Conservation (phyloP, 2,888 invertebrate genomes). For the Latheticus oryzae region DNA sequence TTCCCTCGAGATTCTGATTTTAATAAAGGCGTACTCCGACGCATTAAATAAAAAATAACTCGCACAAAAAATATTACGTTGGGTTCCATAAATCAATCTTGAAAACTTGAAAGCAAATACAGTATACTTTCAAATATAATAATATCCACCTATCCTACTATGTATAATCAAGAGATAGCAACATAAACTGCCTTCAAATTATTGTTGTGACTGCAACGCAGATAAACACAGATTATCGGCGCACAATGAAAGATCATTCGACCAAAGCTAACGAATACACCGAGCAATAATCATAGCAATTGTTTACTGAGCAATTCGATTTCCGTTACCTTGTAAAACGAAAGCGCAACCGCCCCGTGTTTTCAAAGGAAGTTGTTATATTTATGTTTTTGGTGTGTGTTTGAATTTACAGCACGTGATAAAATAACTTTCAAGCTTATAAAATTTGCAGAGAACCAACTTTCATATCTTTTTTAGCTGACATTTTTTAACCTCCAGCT, state of each 20-base stretch:
- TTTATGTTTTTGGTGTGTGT: too few relatives aligned
- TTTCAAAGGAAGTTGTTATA: too few relatives aligned
- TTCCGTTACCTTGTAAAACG: constrained; percentile 27
- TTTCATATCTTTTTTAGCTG: too few relatives aligned
- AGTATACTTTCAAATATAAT: background rate
- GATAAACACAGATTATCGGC: constrained; percentile 28
- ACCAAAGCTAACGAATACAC: constrained; percentile 22
- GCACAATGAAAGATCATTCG: constrained; percentile 9
- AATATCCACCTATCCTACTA: background rate
- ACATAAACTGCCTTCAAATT: constrained; percentile 6
- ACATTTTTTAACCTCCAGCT: too few relatives aligned
- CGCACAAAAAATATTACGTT: constrained; percentile 5
- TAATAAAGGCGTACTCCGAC: constrained; percentile 22
- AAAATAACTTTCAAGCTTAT: too few relatives aligned
- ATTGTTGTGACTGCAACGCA: background rate
- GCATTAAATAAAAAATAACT: constrained; percentile 33
- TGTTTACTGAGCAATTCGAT: constrained; percentile 27
- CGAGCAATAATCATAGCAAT: constrained; percentile 32
- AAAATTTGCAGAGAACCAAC: too few relatives aligned
- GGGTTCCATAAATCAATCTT: constrained; percentile 2
- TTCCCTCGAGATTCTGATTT: constrained; percentile 27
- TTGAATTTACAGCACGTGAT: too few relatives aligned
- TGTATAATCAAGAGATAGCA: constrained; percentile 19
- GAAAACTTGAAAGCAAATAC: background rate
- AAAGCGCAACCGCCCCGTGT: too few relatives aligned